Base-by-base conservation (phyloP, 2,888 invertebrate genomes). In the Galeopsomyia nigrocyanea region DNA sequence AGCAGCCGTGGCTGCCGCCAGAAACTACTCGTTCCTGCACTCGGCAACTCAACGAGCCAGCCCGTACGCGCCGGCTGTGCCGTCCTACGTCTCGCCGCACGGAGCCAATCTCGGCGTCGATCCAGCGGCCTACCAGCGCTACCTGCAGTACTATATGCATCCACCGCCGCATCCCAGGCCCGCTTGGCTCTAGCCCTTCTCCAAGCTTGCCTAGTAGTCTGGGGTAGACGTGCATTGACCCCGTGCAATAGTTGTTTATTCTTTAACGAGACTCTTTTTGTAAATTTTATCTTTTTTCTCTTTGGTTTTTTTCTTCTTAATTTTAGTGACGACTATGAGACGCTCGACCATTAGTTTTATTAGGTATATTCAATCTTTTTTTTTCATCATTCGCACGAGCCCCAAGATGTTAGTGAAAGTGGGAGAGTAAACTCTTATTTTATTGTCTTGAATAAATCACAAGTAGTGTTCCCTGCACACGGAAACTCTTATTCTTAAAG, bases 61-160 rank as follows among this genome's bases (percentile, higher is more conserved):
- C 6, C 80, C 83, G 21, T 86, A 86, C 46, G 85, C 82, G 0
- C 84, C 86, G 3, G 83, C 86, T 2, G 86, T 86, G 3, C 79
- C 85, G 2, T 78, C 86, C 9, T 86, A 86, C 66, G 86, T 86
- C 3, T 76, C 83, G 1, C 84, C 86, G 0, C 86, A 86, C 58
- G 84, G 81, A 26, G 80, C 86, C 16, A 86, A 86, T 68, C 63
- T 86, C 3, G 78, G 83, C 16, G 80, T 86, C 70, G 86, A 86
- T 75, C 85, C 85, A 9, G 79, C 85, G 19, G 85, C 84, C 64
- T 86, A 86, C 76, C 86, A 86, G 69, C 86, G 86, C 74, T 86
- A 86, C 71, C 73, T 86, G 73, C 86, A 86, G 78, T 86, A 86
- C 61, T 78, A 85, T 19, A 80, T 86, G 62, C 85, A 82, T 74